Evolutionary conservation across 2,797 vertebrate genomes (phyloP), one percentile per base, ranked within the genome.

Genomic region (Crax fasciolata): DNA sequence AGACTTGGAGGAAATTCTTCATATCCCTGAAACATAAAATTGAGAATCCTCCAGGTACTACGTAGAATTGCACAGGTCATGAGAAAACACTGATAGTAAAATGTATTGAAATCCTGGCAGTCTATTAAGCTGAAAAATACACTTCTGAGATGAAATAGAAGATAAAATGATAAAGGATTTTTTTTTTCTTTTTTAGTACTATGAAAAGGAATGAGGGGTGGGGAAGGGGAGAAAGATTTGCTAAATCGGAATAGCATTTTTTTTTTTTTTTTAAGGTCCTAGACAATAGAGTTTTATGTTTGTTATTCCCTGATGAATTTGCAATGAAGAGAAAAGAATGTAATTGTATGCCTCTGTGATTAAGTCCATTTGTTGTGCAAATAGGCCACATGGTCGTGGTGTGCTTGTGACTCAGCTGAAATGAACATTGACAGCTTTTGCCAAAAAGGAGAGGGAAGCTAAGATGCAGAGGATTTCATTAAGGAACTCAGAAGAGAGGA

Each of bases 261-360:
- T 41, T 70, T 38, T 66, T 72, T 68, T 73, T 94, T 93, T 87
- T 77, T 67, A 54, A 93, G 17, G 51, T 70, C 77, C 19, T 62
- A 73, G 73, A 96, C 87, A 95, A 92, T 94, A 61, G 73, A 88
- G 55, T 75, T 96, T 97, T 91, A 52, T 94, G 72, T 82, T 94
- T 94, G n/a, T 63, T 88, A 86, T 73, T 96, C 84, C 70, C 73
- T 57, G 55, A 70, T 95, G 91, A 71, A 79, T 90, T 95, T 93
- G 66, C 80, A 86, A 13, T 78, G 87, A 93, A 52, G 35, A 84
- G 76, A 86, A 94, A 94, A 70, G 94, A 96, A 96, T 94, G 91
- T 73, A 90, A 88, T 88, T 95, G 70, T 91, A 66, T 90, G 63
- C 71, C 85, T 63, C 38, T 78, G 71, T 94, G 91, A 93, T 94